These are phyloP conservation scores for Cynopterus sphinx DNA, from an alignment of 2,797 vertebrate species.

Conservation along the genomic window DNA sequence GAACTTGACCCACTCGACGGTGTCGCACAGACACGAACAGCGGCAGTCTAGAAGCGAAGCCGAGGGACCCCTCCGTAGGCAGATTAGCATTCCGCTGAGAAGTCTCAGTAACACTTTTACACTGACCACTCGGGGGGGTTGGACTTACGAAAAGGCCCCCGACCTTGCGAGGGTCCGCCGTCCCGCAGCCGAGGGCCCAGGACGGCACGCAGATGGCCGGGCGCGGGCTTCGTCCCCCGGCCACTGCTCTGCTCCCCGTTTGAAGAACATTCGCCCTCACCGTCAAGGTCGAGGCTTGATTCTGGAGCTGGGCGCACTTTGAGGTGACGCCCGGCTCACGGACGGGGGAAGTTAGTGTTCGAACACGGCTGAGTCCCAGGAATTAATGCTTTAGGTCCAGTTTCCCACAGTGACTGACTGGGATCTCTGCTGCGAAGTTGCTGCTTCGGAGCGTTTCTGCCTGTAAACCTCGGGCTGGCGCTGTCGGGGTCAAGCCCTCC, in stretches of 20 bases:
- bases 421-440: not conserved
- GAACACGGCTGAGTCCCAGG: not conserved
- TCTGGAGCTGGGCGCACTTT: not conserved
- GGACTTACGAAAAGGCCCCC: not conserved
- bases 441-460: not conserved
- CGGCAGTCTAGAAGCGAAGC: not conserved
- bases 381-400: not conserved
- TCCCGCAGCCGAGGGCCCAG: too few relatives aligned
- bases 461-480: not conserved
- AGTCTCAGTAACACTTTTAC: not conserved
- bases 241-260: fast-evolving
- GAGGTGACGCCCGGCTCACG: not conserved
- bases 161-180: not conserved
- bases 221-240: too few relatives aligned
- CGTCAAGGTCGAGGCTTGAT: not conserved
- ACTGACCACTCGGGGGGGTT: not conserved
- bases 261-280: not conserved
- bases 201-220: fast-evolving
- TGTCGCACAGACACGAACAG: not conserved
- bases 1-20: not conserved
- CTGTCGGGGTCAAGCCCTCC: not conserved
- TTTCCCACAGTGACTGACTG: not conserved
- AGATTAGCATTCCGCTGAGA: not conserved
- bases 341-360: not conserved
- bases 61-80: not conserved